Conservation (phyloP, 1,140 invertebrate species). For the Trichomalopsis sarcophagae region DNA sequence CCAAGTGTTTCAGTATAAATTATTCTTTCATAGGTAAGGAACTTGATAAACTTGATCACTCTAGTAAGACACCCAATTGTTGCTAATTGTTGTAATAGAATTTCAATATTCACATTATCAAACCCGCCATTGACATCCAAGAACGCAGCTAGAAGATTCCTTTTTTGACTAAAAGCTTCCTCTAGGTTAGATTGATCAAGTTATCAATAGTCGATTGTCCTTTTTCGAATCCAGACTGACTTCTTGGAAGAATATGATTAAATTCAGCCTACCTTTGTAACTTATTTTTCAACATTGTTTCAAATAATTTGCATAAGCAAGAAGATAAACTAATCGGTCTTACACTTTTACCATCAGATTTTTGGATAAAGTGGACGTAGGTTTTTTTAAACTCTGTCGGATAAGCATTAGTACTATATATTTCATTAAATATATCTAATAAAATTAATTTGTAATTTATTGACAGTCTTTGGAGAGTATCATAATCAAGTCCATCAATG, state of each 20-base stretch:
- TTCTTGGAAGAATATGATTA: not conserved
- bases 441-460: not conserved
- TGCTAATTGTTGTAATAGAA: too few species aligned
- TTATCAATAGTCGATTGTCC: not conserved
- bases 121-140: not conserved
- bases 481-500: too few species aligned
- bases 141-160: too few species aligned
- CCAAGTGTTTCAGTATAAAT: too few species aligned
- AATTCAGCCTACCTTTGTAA: not conserved
- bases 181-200: not conserved
- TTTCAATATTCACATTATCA: too few species aligned
- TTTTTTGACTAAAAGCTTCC: too few species aligned
- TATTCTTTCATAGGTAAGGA: not conserved
- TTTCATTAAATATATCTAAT: conserved; percentile 11
- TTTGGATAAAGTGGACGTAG: conserved; percentile 43
- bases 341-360: conserved; percentile 28
- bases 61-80: not conserved
- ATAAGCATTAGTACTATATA: not conserved
- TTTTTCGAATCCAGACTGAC: not conserved
- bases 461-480: not conserved
- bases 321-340: conserved; percentile 40
- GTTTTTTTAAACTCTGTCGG: conserved; percentile 14
- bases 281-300: conserved; percentile 45
- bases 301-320: conserved; percentile 47
- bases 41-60: not conserved